Evolutionary conservation across 1,140 invertebrate genomes (phyloP).

Genomic region (Aphidius gifuensis): DNA sequence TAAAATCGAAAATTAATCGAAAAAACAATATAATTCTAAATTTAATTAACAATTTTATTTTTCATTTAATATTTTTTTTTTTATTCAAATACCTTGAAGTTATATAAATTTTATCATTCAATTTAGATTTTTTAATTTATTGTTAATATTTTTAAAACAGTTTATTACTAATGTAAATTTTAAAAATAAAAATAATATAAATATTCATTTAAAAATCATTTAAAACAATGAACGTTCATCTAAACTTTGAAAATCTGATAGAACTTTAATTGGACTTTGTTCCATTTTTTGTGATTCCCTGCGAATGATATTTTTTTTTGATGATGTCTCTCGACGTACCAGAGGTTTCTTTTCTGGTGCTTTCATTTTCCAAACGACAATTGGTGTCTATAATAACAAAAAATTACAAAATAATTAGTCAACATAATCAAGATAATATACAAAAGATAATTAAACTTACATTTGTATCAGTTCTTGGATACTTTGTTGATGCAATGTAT

Average conservation of each 20-base stretch:
- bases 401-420: constrained; percentile 30
- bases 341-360: constrained; percentile 98
- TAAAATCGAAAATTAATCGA: too few species aligned
- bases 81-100: too few species aligned
- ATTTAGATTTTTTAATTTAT: too few species aligned
- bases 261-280: constrained; percentile 86
- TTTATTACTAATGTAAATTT: too few species aligned
- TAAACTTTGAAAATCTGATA: constrained; percentile 89
- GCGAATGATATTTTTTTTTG: constrained; percentile 88
- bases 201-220: background rate
- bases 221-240: constrained; percentile 74
- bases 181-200: too few species aligned
- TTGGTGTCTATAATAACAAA: constrained; percentile 68
- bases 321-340: constrained; percentile 89
- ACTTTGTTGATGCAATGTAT: constrained; percentile 98
- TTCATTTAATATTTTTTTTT: too few species aligned
- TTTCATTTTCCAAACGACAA: constrained; percentile 99
- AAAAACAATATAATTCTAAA: too few species aligned
- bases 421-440: constrained; percentile 22
- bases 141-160: too few species aligned
- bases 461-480: constrained; percentile 81
- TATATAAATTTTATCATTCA: too few species aligned
- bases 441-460: constrained; percentile 61
- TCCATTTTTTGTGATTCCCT: constrained; percentile 93
- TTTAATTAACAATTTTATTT: too few species aligned